These are phyloP conservation scores for Hemiprocne comata DNA, from an alignment of 2,113 vertebrate genomes.

Conservation along the genomic window DNA sequence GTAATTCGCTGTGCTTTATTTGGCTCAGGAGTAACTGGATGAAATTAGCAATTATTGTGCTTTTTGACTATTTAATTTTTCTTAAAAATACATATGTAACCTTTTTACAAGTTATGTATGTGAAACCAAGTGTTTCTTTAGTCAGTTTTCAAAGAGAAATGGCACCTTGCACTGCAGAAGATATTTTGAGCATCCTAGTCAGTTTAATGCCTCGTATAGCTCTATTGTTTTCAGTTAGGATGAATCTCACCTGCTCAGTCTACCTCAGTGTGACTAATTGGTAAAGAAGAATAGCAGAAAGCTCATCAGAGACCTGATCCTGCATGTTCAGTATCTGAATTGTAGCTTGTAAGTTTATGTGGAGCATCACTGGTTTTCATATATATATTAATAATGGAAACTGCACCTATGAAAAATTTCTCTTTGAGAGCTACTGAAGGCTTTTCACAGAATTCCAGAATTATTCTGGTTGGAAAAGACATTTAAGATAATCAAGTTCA, in stretches of 20 bases:
- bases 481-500: too few relatives aligned
- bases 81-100: not conserved
- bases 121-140: not conserved
- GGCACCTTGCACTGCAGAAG: not conserved
- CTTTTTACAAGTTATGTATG: not conserved
- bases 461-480: too few relatives aligned
- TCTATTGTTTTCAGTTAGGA: not conserved
- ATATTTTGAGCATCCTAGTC: not conserved
- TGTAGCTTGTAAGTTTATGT: not conserved
- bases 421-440: not conserved
- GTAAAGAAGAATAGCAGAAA: not conserved
- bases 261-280: not conserved
- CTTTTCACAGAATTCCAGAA: not conserved
- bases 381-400: not conserved
- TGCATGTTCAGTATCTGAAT: not conserved
- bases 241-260: not conserved
- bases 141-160: not conserved
- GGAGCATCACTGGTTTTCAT: not conserved
- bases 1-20: not conserved
- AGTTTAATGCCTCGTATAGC: not conserved
- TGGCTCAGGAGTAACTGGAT: not conserved
- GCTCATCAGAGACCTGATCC: not conserved
- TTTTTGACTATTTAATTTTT: not conserved
- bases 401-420: not conserved
- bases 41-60: not conserved